phyloP scores from a whole-genome alignment of 2,113 vertebrate genomes.

The Atlantisia rogersi region DNA sequence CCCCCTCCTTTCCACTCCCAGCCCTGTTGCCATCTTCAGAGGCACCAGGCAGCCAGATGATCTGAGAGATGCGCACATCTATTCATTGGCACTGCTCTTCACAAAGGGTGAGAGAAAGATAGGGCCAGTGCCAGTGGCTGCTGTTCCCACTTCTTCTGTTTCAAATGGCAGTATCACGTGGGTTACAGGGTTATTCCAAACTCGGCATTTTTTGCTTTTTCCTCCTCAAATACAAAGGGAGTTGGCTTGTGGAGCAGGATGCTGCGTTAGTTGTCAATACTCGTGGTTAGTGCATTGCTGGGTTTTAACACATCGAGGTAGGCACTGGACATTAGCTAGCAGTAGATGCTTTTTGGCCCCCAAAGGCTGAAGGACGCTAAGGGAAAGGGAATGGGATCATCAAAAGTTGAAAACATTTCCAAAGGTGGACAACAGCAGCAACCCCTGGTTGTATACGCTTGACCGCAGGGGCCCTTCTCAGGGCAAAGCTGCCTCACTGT shows the following conservation, averaged over 20 bases:
- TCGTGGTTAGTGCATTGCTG: background rate
- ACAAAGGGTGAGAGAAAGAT: background rate
- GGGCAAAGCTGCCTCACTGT: background rate
- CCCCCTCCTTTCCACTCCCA: background rate
- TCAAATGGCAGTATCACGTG: background rate
- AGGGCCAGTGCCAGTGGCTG: background rate
- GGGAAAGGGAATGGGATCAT: background rate
- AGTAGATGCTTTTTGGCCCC: background rate
- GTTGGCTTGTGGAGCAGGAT: background rate
- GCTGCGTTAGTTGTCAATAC: background rate
- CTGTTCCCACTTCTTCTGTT: background rate
- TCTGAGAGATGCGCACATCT: background rate
- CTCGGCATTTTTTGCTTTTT: background rate
- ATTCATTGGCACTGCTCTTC: background rate
- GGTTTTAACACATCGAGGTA: background rate
- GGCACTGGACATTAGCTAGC: background rate
- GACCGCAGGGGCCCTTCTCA: background rate
- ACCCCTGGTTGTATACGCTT: background rate
- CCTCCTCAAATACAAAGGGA: background rate
- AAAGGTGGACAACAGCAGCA: background rate
- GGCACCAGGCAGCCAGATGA: background rate
- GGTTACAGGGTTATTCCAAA: background rate
- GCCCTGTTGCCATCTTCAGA: slow-evolving; percentile 6
- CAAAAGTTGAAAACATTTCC: background rate
- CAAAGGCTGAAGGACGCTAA: background rate